phyloP scores from a whole-genome alignment of 2,797 vertebrate genomes.

The Eulemur rubriventer region DNA sequence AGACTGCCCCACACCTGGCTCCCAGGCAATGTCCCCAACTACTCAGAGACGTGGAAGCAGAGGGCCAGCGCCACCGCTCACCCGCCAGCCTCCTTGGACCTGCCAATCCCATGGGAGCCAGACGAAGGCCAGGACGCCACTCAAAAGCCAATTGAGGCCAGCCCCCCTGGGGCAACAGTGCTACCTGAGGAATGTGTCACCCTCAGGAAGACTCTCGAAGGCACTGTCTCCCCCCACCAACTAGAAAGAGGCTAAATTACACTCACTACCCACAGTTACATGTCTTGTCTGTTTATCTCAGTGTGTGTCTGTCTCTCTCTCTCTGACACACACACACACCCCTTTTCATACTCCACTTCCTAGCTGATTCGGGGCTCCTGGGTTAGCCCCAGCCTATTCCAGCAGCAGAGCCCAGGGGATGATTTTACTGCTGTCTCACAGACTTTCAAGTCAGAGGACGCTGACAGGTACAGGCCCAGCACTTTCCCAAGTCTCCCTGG shows the following conservation, averaged over 20 bases:
- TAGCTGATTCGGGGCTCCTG: not conserved
- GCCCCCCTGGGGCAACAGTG: not conserved
- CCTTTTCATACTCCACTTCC: not conserved
- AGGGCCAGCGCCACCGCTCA: not conserved
- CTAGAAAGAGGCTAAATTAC: not conserved
- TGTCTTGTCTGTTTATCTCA: not conserved
- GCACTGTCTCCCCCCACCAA: not conserved
- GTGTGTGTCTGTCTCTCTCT: not conserved
- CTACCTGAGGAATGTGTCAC: not conserved
- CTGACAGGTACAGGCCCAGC: not conserved
- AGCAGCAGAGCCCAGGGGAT: not conserved
- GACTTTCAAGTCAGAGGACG: not conserved
- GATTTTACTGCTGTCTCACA: not conserved
- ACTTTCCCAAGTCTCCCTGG: not conserved
- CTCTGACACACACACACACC: too few relatives aligned
- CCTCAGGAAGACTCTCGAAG: not conserved
- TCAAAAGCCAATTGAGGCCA: not conserved
- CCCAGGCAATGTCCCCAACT: not conserved
- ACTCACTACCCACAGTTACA: fast-evolving
- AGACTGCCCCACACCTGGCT: not conserved
- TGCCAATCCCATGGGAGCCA: not conserved
- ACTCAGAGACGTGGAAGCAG: not conserved
- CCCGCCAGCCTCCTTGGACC: not conserved
- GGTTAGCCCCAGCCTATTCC: not conserved
- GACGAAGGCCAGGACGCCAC: not conserved